These are phyloP conservation scores for Hypena proboscidalis DNA, from an alignment of 2,888 invertebrate genomes.

Conservation along the genomic window DNA sequence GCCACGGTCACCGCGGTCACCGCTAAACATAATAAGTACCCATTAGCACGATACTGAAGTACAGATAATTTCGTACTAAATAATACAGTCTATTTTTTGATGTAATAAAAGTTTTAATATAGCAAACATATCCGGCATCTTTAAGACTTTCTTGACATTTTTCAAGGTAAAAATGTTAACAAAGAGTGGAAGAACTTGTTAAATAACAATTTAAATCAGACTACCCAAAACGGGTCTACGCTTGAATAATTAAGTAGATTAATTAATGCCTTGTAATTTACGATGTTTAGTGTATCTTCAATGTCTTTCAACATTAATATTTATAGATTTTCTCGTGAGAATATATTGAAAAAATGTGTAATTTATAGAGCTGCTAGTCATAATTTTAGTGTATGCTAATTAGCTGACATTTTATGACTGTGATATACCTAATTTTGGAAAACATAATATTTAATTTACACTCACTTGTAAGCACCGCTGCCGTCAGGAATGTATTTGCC, in stretches of 20 bases:
- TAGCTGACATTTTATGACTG: neutral
- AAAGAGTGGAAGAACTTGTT: no score
- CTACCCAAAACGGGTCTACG: neutral
- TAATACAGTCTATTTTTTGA: no score
- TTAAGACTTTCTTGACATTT: no score
- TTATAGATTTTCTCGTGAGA: neutral
- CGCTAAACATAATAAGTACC: conserved; percentile 44
- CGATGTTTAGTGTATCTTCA: neutral
- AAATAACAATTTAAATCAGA: conserved; percentile 13
- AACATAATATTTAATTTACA: conserved; percentile 8
- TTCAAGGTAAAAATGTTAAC: no score
- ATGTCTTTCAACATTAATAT: neutral
- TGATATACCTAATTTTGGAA: neutral
- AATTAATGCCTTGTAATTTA: conserved; percentile 12
- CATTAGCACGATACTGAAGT: no score
- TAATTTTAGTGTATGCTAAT: neutral
- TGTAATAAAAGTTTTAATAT: no score
- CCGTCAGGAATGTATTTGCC: conserved; percentile 56
- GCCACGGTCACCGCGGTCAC: conserved; percentile 74
- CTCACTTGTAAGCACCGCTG: conserved; percentile 49
- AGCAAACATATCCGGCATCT: no score
- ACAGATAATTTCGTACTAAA: no score
- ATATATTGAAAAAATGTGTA: neutral
- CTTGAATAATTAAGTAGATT: conserved; percentile 1
- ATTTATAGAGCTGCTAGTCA: neutral